Evolutionary conservation across 2,888 invertebrate genomes (phyloP).

Genomic region (Pheosia gnoma): DNA sequence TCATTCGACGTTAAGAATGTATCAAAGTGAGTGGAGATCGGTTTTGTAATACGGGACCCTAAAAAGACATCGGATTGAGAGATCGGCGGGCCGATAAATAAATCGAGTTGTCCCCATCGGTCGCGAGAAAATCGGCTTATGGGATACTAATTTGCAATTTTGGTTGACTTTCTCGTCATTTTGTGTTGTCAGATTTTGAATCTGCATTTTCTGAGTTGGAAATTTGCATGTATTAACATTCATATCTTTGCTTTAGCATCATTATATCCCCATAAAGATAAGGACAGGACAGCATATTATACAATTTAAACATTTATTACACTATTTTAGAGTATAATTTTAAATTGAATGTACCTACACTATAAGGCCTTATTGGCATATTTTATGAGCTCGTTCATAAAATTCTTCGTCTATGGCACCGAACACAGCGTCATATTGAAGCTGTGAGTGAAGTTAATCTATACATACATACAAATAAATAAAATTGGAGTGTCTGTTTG

Average conservation of each 20-base stretch:
- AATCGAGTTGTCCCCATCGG: background rate
- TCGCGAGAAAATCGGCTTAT: background rate
- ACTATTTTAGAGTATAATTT: background rate
- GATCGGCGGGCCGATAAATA: constrained; percentile 3
- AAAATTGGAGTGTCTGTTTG: too few species aligned
- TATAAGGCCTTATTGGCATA: constrained; percentile 1
- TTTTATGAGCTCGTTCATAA: background rate
- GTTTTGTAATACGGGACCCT: background rate
- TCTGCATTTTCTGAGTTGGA: background rate
- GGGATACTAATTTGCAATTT: constrained; percentile 2
- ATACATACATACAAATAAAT: too few species aligned
- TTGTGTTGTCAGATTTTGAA: background rate
- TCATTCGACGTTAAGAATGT: too few species aligned
- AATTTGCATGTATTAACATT: too few species aligned
- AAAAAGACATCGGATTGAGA: background rate
- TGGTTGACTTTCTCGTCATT: background rate
- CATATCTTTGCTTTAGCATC: too few species aligned
- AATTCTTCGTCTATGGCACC: background rate
- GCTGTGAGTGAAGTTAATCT: background rate
- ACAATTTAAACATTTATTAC: background rate
- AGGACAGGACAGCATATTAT: too few species aligned
- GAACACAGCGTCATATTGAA: background rate
- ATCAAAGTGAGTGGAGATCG: too few species aligned
- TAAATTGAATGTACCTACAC: background rate
- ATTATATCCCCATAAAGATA: too few species aligned